Percentiles rank a stretch among this genome's conserved stretches.
Evolutionary conservation across 2,888 invertebrate species (phyloP).

Genomic region (Rhagonycha lutea): DNA sequence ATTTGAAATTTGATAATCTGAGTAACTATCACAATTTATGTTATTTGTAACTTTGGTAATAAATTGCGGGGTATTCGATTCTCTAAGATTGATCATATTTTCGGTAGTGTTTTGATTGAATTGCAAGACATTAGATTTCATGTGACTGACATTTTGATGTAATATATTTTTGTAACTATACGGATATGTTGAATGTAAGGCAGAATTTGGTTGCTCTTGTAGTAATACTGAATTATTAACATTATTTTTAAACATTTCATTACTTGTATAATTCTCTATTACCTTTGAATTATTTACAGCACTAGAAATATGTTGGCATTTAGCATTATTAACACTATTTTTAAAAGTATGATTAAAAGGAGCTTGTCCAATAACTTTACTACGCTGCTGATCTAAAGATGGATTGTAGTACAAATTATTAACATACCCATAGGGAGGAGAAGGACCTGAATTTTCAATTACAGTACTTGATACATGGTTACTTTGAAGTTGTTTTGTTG

Average conservation of each 20-base stretch:
- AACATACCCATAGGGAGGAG: conserved; percentile 42
- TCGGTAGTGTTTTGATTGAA: conserved; percentile 21
- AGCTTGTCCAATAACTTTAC: conserved; percentile 9
- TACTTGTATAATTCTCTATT: conserved; percentile 50
- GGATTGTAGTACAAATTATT: conserved; percentile 34
- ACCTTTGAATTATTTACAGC: conserved; percentile 45
- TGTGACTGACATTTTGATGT: neutral
- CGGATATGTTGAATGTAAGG: conserved; percentile 42
- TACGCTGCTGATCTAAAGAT: conserved; percentile 12
- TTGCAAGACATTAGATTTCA: conserved; percentile 1
- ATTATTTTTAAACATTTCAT: conserved; percentile 2
- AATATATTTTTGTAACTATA: neutral
- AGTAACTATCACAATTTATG: neutral
- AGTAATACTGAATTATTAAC: conserved; percentile 27
- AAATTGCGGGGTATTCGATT: neutral
- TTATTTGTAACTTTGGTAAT: neutral
- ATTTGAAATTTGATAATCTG: neutral
- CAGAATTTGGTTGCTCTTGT: conserved; percentile 35
- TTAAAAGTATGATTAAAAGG: conserved; percentile 6
- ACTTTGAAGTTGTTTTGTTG: conserved; percentile 78
- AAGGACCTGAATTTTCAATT: conserved; percentile 57
- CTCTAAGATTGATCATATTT: neutral
- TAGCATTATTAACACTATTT: conserved; percentile 9
- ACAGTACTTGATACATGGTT: conserved; percentile 86
- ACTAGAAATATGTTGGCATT: conserved; percentile 44